phyloP scores from a whole-genome alignment of 2,113 vertebrate genomes.

The Phrynocephalus versicolor region DNA sequence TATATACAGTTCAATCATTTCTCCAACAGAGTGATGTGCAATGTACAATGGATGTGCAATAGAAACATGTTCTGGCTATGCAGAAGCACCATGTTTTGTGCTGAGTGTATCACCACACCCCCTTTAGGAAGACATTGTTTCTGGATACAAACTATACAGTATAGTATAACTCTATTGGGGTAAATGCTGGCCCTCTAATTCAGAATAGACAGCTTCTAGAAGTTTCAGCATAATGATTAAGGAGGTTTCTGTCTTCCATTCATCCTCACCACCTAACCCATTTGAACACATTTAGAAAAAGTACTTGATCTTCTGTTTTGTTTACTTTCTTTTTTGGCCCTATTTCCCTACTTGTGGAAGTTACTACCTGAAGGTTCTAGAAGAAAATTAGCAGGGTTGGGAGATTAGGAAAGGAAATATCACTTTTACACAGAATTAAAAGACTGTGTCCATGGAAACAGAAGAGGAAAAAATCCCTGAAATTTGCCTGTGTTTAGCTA shows the following conservation, averaged over 20 bases:
- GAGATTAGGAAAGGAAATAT: conserved; percentile 54
- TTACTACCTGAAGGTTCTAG: conserved; percentile 64
- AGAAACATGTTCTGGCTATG: background rate
- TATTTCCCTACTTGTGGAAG: conserved; percentile 67
- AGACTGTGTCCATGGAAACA: conserved; percentile 81
- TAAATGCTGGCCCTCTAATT: conserved; percentile 27
- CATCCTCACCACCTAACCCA: conserved; percentile 25
- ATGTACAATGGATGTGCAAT: too few relatives aligned
- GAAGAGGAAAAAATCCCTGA: conserved; percentile 67
- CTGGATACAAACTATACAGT: background rate
- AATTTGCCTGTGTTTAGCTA: conserved; percentile 57
- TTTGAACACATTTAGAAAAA: conserved; percentile 44
- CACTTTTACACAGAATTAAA: conserved; percentile 70
- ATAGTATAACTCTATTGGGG: conserved; percentile 49
- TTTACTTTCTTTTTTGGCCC: conserved; percentile 55
- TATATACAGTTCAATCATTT: background rate
- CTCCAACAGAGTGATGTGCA: too few relatives aligned
- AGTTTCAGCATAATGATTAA: conserved; percentile 35
- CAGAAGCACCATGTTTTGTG: background rate
- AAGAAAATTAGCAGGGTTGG: conserved; percentile 72
- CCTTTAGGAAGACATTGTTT: background rate
- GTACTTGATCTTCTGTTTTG: conserved; percentile 50
- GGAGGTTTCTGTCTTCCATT: conserved; percentile 37
- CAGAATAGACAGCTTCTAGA: background rate
- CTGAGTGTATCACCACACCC: background rate